These are phyloP conservation scores for Phyllostomus hastatus DNA, from an alignment of 2,113 vertebrate species.

Conservation along the genomic window DNA sequence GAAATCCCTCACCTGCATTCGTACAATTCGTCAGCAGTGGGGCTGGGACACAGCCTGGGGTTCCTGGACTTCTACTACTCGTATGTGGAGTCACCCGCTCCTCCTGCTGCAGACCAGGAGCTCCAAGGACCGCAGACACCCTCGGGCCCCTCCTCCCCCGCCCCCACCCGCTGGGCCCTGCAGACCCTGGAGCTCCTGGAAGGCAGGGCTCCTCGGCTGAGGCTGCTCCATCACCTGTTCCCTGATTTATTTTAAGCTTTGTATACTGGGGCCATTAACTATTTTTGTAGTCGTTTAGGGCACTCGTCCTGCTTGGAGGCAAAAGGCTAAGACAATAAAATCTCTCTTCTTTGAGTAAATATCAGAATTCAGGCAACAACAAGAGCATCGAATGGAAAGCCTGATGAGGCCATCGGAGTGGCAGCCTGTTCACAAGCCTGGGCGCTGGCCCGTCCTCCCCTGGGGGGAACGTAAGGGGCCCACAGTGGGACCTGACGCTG, in stretches of 20 bases:
- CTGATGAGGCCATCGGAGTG: background rate
- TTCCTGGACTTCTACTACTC: background rate
- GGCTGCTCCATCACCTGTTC: slow-evolving; percentile 26
- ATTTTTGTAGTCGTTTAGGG: slow-evolving; percentile 49
- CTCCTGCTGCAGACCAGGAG: background rate
- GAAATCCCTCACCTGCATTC: background rate
- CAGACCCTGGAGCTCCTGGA: background rate
- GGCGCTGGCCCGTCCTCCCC: background rate
- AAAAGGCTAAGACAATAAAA: background rate
- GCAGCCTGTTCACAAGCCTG: background rate
- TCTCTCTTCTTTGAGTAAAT: background rate
- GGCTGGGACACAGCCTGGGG: background rate
- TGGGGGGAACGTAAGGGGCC: background rate
- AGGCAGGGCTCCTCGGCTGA: background rate
- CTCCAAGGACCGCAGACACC: background rate
- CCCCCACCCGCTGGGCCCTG: background rate
- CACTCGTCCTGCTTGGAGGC: background rate
- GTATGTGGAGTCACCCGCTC: background rate
- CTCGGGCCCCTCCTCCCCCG: background rate
- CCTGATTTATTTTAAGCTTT: slow-evolving; percentile 65
- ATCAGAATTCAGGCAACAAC: background rate
- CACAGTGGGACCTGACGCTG: background rate
- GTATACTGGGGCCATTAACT: slow-evolving; percentile 47
- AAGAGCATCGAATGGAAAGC: background rate
- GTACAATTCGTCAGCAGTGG: background rate